These are phyloP conservation scores for Pseudococcus jackbeardsleyi DNA, from an alignment of 2,888 invertebrate genomes.

Conservation along the genomic window DNA sequence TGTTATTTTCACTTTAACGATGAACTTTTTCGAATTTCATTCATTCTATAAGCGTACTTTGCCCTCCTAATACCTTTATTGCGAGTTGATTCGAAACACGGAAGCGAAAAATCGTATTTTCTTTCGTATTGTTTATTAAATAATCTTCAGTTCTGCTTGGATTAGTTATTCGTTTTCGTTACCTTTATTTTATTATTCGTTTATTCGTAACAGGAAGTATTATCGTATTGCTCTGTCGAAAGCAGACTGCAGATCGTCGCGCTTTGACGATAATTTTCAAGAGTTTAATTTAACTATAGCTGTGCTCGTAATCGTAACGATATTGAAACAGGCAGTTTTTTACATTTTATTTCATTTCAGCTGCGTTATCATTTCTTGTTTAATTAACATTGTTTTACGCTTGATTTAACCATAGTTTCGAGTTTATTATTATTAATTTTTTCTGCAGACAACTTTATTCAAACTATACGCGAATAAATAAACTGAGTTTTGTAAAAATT, in stretches of 20 bases:
- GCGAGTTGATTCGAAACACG: not conserved
- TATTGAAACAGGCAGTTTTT: not conserved
- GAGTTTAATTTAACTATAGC: not conserved
- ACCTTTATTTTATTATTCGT: conserved; percentile 17
- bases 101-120: not conserved
- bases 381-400: not conserved
- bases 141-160: not conserved
- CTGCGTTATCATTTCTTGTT: conserved; percentile 2
- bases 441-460: not conserved
- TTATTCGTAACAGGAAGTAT: conserved; percentile 20
- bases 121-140: not conserved
- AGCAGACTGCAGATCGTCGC: not conserved
- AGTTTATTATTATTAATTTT: not conserved
- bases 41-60: no score
- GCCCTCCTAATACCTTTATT: no score
- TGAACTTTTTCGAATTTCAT: no score
- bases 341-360: not conserved
- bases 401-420: not conserved
- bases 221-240: not conserved
- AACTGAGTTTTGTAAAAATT: not conserved
- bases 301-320: not conserved
- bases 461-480: not conserved
- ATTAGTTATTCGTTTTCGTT: not conserved
- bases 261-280: not conserved
- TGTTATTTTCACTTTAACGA: no score